Evolutionary conservation across 2,888 invertebrate genomes (phyloP), one percentile per base, ranked within the genome.

Genomic region (Drosophila testacea): DNA sequence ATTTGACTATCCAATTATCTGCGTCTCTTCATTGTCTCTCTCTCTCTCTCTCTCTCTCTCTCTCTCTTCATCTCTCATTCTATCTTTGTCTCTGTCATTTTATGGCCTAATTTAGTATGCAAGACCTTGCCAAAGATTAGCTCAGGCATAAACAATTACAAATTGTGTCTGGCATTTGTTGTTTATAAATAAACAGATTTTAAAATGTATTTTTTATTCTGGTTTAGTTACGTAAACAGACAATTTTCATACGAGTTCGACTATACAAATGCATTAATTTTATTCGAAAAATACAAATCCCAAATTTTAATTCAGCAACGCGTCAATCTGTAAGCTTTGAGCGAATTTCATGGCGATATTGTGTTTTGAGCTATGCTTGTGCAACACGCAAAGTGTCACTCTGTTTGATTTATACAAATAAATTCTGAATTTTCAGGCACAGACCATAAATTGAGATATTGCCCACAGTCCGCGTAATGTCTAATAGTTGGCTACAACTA

Each of bases 1-100:
- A 77, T 77, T 77, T 77, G 76, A 77, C 76, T 66, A 66, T 56
- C 73, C 73, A 77, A 77, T 77, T 77, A 77, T 69, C 63, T 77
- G 28, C 44, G 6, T 38, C 34, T 41, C 32, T 22, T 52, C 32
- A 32, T n/a, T 42, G 28, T 32, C 32, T 52, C 42, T 2, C n/a
- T 28, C 9, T 28, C 30, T 32, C 30, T 30, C 13, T 30, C 6
- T 11, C 32, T 52, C 42, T 2, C n/a, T 28, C 9, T 28, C 30
- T 32, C 30, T 30, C 13, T 30, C 6, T 11, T 22, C 22, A 22
- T 22, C 22, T 22, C 22, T 22, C 22, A 2, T 22, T 16, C 7
- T 16, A 9, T 34, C 16, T 22, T 44, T 62, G 42, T 36, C 32
- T 46, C 28, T 63, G 60, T 39, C 77, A 61, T 60, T 57, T 68